Percentiles rank a stretch among this genome's conserved stretches.
Conservation (phyloP, 2,797 vertebrate genomes). For the Perodicticus potto region DNA sequence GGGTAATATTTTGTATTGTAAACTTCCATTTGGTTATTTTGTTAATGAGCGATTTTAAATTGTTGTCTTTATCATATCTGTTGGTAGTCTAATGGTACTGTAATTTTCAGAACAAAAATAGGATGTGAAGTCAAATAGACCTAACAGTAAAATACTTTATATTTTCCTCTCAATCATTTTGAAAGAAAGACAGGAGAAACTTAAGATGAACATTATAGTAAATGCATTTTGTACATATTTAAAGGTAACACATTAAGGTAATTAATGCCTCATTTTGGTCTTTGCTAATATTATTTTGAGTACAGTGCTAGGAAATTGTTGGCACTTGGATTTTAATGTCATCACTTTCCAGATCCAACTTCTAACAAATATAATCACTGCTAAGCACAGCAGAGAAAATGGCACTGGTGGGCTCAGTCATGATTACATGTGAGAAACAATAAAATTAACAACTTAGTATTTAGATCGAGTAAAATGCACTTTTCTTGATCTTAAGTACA, state of each 20-base stretch:
- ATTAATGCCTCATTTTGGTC: conserved; percentile 7
- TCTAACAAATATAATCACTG: conserved; percentile 30
- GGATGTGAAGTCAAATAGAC: neutral
- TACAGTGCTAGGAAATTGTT: neutral
- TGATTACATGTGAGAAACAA: neutral
- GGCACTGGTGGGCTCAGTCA: neutral
- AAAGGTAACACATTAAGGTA: neutral
- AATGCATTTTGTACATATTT: neutral
- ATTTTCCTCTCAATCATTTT: conserved; percentile 22
- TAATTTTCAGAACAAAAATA: neutral
- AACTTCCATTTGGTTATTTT: conserved; percentile 26
- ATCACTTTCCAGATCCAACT: conserved; percentile 25
- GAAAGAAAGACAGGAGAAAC: conserved; percentile 29
- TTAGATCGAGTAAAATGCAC: neutral
- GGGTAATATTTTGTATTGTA: neutral
- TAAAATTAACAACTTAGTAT: neutral
- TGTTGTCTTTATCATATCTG: neutral
- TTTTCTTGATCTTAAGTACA: neutral
- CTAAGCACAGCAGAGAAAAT: conserved; percentile 4
- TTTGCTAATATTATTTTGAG: conserved; percentile 28
- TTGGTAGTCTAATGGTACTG: neutral
- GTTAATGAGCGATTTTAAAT: neutral
- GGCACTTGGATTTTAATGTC: neutral
- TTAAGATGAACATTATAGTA: conserved; percentile 4
- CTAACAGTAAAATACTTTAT: neutral